Evolutionary conservation across 2,113 vertebrate genomes (phyloP), one percentile per base, ranked within the genome.

Genomic region (Apodemus sylvaticus): DNA sequence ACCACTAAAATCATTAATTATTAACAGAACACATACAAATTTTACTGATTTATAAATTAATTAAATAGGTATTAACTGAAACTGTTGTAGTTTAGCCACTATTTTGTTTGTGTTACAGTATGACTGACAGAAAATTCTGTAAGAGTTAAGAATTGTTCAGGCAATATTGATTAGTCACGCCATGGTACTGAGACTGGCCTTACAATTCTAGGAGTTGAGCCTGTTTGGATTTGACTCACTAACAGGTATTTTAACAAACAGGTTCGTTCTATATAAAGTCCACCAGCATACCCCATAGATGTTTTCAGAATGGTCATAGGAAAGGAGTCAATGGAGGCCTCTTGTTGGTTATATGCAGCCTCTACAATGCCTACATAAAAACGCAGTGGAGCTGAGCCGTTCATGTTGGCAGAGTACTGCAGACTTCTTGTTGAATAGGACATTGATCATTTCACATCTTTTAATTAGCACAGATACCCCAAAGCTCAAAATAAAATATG

Each of bases 251-350:
- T 70, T 62, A 73, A 79, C 36, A 87, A 95, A 93, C 7, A 51
- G 66, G 31, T n/a, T 36, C 86, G 90, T 86, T 83, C 79, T 58
- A 92, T 31, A 68, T 34, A 45, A 42, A 96, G 36, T 92, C 45
- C 77, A 78, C 77, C 45, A 86, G 48, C n/a, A 89, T 17, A 42
- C 6, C 14, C 20, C 60, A 64, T 55, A 42, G 36, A 83, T 86
- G 42, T 94, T 95, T 97, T 93, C 93, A 76, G 95, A 92, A 79
- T 89, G 51, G 68, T 66, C 29, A 73, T 77, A 90, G 31, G 78
- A 94, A 92, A 92, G 77, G 17, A 94, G 70, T n/a, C 36, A 91
- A 31, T 3, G 31, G 79, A 26, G 86, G 4, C 22, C 22, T 79
- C 66, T 90, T 92, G 70, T 24, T 92, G 51, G 10, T 78, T 68